These are phyloP conservation scores for Nematostella vectensis DNA, from an alignment of 92 coral and sea anemone genomes.

Conservation along the genomic window DNA sequence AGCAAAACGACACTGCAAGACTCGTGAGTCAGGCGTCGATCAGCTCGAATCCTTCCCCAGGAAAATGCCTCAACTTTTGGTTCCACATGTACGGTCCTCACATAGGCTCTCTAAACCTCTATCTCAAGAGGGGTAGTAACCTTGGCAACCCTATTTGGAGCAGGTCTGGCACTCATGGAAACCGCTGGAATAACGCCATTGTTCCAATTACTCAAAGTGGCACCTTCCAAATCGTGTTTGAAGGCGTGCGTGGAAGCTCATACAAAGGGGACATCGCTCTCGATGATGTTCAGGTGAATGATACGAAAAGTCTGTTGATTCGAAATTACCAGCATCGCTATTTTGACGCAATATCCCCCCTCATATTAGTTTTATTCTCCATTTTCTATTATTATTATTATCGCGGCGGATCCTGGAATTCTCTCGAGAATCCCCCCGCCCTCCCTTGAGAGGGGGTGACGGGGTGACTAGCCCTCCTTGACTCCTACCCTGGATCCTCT, in stretches of 20 bases:
- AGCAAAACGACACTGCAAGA: conserved; percentile 88
- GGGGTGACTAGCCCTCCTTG: no score
- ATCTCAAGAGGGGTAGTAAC: conserved; percentile 50
- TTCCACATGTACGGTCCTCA: conserved; percentile 97
- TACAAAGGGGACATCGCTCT: conserved; percentile 78
- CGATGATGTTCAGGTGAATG: conserved; percentile 58
- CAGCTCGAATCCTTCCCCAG: conserved; percentile 30
- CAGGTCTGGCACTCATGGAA: conserved; percentile 79
- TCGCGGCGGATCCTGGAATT: no score
- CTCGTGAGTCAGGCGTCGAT: conserved; percentile 44
- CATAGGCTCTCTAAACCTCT: conserved; percentile 65
- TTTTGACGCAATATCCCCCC: no score
- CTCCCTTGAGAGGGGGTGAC: no score
- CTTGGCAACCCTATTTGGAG: conserved; percentile 79
- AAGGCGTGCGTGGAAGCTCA: conserved; percentile 77
- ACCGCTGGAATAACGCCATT: conserved; percentile 73
- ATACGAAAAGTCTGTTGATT: no score
- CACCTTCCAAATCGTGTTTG: conserved; percentile 66
- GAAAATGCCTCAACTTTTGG: conserved; percentile 82
- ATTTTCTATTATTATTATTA: no score
- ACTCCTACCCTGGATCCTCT: no score
- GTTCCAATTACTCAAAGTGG: conserved; percentile 42
- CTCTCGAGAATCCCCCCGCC: no score
- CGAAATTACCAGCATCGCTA: no score
- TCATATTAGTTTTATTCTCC: no score